Evolutionary conservation across 1,140 invertebrate species (phyloP), one percentile per base, ranked within the genome.

Genomic region (Nymphalis io): DNA sequence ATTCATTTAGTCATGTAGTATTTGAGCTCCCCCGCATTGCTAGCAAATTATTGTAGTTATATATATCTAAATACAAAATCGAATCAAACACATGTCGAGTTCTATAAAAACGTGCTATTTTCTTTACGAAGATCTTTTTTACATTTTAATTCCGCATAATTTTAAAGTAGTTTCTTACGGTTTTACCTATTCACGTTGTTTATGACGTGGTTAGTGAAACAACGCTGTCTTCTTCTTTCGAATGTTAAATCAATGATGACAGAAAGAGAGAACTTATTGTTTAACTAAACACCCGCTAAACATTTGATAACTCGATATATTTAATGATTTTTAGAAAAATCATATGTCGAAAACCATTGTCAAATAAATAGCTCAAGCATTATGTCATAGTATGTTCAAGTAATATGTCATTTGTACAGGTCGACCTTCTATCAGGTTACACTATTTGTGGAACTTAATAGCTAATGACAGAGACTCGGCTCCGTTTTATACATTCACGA

Each of bases 361-460:
- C 6, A 0, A 51, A 16, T 39, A 18, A 60, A 51, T 33, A 23
- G 16, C 23, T 58, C 1, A 38, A 33, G 55, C 15, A 23, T 60
- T 60, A n/a, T 65, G 38, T 58, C 33, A 58, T 58, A 38, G 5
- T 58, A 39, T 27, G 39, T 8, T 33, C 27, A 33, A 33, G 27
- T 33, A 33, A 33, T 33, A 33, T 57, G 15, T 44, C 57, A 53
- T 58, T 39, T 40, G 38, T 20, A 44, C 21, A 23, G 20, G 23
- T 3, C 63, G 63, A 23, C 63, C 63, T 58, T 65, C 53, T 53
- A 58, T 65, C 63, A 58, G 39, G 38, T 65, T 58, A 58, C 38
- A 58, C 39, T 65, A 33, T 65, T 58, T 65, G 63, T 58, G 15
- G 21, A 65, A 39, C 51, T 65, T 57, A 58, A 65, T 42, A 58